Evolutionary conservation across 2,888 invertebrate genomes (phyloP).

Genomic region (Pachydiplax longipennis): DNA sequence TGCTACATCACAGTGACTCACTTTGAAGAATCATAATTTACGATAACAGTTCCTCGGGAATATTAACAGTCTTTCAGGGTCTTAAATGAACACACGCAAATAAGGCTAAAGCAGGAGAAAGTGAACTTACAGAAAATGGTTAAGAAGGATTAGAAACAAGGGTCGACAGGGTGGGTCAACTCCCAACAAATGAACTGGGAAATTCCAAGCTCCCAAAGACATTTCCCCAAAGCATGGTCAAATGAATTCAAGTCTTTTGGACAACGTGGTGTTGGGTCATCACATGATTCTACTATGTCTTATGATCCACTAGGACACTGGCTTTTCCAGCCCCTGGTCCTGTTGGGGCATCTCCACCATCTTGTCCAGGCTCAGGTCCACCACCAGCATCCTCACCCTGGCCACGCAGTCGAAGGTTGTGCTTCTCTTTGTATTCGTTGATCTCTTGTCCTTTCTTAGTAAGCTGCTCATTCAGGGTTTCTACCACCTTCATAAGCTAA

Average conservation of each 20-base stretch:
- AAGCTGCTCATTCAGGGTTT: slow-evolving; percentile 80
- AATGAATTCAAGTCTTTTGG: slow-evolving; percentile 19
- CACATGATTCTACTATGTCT: slow-evolving; percentile 19
- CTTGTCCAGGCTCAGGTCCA: not conserved
- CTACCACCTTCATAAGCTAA: slow-evolving; percentile 81
- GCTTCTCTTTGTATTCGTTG: slow-evolving; percentile 88
- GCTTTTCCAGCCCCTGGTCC: not conserved
- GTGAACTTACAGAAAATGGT: not conserved
- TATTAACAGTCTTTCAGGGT: not conserved
- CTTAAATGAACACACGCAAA: not conserved
- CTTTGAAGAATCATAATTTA: not conserved
- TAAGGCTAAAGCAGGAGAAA: not conserved
- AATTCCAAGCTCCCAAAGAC: slow-evolving; percentile 16
- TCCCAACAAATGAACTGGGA: not conserved
- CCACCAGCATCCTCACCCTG: slow-evolving; percentile 62
- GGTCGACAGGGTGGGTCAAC: not conserved
- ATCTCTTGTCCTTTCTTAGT: slow-evolving; percentile 87
- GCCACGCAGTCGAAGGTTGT: slow-evolving; percentile 85
- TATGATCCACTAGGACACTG: slow-evolving; percentile 32
- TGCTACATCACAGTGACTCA: not conserved
- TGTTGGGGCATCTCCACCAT: slow-evolving; percentile 1
- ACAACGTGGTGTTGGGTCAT: not conserved
- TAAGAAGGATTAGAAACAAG: not conserved
- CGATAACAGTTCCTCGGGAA: not conserved
- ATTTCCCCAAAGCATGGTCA: slow-evolving; percentile 32